Percentiles rank a stretch among this genome's conserved stretches.
phyloP scores from a whole-genome alignment of 2,797 vertebrate genomes.

The Austrolebias charrua region DNA sequence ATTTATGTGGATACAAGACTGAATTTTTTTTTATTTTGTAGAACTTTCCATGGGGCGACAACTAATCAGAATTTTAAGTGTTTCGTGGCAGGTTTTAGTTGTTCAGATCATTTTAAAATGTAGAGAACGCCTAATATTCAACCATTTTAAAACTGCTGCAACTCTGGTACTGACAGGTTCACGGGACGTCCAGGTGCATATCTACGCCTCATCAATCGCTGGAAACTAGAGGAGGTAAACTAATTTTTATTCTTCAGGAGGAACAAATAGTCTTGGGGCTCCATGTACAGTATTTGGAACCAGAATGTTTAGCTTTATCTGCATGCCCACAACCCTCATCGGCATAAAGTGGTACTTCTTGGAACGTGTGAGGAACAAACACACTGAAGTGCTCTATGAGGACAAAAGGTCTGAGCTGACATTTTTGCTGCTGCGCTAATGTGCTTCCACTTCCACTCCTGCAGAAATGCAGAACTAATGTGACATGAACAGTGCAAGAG shows the following conservation, averaged over 20 bases:
- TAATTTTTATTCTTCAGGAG: conserved; percentile 21
- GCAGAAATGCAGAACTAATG: conserved; percentile 35
- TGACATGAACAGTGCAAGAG: conserved; percentile 29
- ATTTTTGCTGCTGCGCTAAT: conserved; percentile 54
- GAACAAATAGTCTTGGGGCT: conserved; percentile 42
- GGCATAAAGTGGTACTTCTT: conserved; percentile 40
- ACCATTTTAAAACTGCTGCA: neutral
- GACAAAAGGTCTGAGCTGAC: conserved; percentile 42
- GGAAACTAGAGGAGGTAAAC: conserved; percentile 94
- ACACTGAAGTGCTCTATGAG: conserved; percentile 27
- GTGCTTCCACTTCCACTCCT: conserved; percentile 20
- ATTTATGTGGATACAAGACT: too few species aligned
- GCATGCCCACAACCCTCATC: conserved; percentile 31
- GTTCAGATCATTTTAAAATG: too few species aligned
- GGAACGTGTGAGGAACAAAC: conserved; percentile 41
- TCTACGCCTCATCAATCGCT: conserved; percentile 91
- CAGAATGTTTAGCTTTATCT: conserved; percentile 32
- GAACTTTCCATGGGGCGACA: too few species aligned
- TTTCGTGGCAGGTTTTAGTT: too few species aligned
- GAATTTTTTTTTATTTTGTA: too few species aligned
- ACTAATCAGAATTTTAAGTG: too few species aligned
- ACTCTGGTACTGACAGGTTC: conserved; percentile 76
- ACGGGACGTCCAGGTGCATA: conserved; percentile 93
- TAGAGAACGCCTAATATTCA: too few species aligned
- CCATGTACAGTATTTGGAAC: conserved; percentile 35